Evolutionary conservation across 2,888 invertebrate species (phyloP), one percentile per base, ranked within the genome.

Genomic region (Acanthosepion pharaonis): DNA sequence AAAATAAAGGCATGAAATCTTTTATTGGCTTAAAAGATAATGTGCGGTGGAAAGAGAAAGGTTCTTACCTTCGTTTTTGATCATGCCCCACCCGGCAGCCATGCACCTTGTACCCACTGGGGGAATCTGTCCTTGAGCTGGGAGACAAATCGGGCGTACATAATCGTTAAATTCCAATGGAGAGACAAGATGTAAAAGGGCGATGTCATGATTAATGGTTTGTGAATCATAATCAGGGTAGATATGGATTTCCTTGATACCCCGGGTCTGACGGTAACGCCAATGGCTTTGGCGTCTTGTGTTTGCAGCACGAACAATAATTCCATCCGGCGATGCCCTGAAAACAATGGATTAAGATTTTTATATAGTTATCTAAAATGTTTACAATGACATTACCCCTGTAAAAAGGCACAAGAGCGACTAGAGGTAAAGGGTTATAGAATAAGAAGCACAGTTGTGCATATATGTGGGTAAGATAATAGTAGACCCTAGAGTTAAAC

Each of bases 81-180:
- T 95, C n/a, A 94, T 96, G 0, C 97, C 97, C 96, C 96, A 97
- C 4, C 97, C 97, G 23, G 96, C 96, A 15, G 96, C 96, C 33
- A 96, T 96, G 93, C 97, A 96, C 53, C 96, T 49, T 8, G 96
- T 96, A 5, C 96, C 97, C 11, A 95, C 95, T 20, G 96, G 96
- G 0, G 96, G 94, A 23, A 94, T 94, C 49, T 96, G 94, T 18
- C 55, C 92, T 20, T 94, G 93, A 48, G 95, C 94, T 15, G 97
- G 96, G 23, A 97, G 95, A 94, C 97, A 97, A 28, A 96, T 95
- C 18, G 97, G 96, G 59, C 97, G 94, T 33, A 96, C 96, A 94
- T 96, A 96, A 95, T 97, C 96, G 94, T 96, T 96, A 94, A 96
- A 96, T 28, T 95, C 95, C 18, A 97, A 95, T 0, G 96, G 96